phyloP scores from a whole-genome alignment of 2,797 vertebrate genomes.

The Novumbra hubbsi region DNA sequence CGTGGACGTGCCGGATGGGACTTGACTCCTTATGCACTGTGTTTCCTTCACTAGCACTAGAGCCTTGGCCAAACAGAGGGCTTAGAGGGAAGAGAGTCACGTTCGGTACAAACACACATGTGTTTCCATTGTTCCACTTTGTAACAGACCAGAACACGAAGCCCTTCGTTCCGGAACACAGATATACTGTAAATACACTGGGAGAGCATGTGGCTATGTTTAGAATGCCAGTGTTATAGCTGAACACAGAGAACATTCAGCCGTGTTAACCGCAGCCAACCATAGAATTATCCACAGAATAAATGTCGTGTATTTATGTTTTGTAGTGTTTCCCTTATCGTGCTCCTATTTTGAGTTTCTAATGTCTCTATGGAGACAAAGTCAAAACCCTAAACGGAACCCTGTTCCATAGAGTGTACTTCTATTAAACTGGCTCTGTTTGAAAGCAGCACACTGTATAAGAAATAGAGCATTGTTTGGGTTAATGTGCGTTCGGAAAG shows the following conservation, averaged over 20 bases:
- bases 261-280: conserved; percentile 7
- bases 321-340: background rate
- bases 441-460: background rate
- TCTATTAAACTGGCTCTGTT: background rate
- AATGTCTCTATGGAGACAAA: background rate
- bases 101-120: background rate
- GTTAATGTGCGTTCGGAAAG: no score
- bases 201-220: conserved; percentile 26
- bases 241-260: conserved; percentile 3
- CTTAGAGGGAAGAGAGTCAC: background rate
- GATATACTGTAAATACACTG: conserved; percentile 6
- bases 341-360: background rate
- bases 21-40: background rate
- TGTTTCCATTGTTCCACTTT: background rate
- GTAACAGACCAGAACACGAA: conserved; percentile 5
- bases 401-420: background rate
- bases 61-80: background rate
- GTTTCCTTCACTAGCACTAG: background rate
- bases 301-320: conserved; percentile 10
- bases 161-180: conserved; percentile 12
- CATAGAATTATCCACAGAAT: conserved; percentile 30
- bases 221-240: conserved; percentile 15
- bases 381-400: background rate
- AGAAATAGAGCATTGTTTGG: background rate
- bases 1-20: background rate